These are phyloP conservation scores for Nymphalis c-album DNA, from an alignment of 2,888 invertebrate genomes.

Conservation along the genomic window DNA sequence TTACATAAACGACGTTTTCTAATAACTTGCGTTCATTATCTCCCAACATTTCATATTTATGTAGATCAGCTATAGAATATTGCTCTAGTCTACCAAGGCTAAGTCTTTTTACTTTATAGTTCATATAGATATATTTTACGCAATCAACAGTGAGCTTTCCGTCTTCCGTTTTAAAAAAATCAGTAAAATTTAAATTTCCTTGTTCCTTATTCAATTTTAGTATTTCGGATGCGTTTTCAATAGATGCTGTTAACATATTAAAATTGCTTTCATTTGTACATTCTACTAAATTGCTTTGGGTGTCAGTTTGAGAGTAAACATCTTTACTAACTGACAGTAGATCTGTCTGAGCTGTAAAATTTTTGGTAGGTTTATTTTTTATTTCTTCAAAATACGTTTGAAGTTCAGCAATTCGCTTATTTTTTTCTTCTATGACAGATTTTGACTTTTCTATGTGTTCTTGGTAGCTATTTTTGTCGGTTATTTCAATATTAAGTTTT, in stretches of 20 bases:
- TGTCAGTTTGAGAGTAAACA: constrained; percentile 48
- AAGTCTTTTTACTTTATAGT: constrained; percentile 60
- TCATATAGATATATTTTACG: constrained; percentile 54
- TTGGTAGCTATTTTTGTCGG: constrained; percentile 45
- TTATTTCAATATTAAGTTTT: constrained; percentile 46
- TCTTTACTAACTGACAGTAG: constrained; percentile 14
- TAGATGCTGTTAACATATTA: neutral
- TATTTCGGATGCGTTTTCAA: neutral
- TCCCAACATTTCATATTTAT: constrained; percentile 17
- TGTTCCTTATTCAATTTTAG: constrained; percentile 28
- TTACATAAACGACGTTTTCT: neutral
- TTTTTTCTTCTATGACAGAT: constrained; percentile 49
- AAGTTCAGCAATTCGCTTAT: constrained; percentile 45
- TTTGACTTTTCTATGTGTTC: constrained; percentile 45
- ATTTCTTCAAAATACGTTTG: constrained; percentile 49
- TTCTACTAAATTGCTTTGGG: neutral
- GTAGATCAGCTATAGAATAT: constrained; percentile 50
- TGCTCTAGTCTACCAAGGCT: constrained; percentile 55
- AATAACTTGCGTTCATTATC: constrained; percentile 1
- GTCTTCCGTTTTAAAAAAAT: constrained; percentile 43
- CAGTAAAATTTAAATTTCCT: constrained; percentile 47
- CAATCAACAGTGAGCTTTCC: constrained; percentile 54
- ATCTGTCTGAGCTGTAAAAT: constrained; percentile 44
- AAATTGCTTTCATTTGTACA: neutral
- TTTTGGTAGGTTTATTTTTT: constrained; percentile 46